phyloP scores from a whole-genome alignment of 2,113 vertebrate species.

The Nothocercus julius region DNA sequence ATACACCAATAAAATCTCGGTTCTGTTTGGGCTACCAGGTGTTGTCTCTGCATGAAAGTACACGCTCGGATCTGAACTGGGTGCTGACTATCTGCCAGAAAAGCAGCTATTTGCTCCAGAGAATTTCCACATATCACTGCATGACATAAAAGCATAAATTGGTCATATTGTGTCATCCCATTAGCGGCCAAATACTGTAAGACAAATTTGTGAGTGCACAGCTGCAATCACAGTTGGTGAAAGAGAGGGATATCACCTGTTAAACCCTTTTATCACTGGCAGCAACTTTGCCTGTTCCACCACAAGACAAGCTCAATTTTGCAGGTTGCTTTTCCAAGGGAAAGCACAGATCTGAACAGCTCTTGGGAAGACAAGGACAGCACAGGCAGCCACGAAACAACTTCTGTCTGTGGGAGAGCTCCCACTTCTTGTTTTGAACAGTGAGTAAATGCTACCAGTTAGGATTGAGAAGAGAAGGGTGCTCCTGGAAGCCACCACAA shows the following conservation, averaged over 20 bases:
- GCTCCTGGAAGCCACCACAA: constrained; percentile 38
- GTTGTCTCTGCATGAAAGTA: constrained; percentile 6
- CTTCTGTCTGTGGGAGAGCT: not conserved
- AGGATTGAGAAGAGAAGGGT: constrained; percentile 44
- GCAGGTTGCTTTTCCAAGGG: not conserved
- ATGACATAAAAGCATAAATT: not conserved
- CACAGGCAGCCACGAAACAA: constrained; percentile 9
- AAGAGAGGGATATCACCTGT: not conserved
- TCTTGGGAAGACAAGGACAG: not conserved
- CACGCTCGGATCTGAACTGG: constrained; percentile 59
- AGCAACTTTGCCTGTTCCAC: not conserved
- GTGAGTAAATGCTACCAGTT: not conserved
- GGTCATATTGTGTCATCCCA: not conserved
- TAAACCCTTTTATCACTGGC: not conserved
- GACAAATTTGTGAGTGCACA: not conserved
- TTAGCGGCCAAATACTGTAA: not conserved
- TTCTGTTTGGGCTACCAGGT: constrained; percentile 43
- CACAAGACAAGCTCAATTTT: not conserved
- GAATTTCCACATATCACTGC: not conserved
- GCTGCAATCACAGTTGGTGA: not conserved
- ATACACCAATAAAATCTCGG: constrained; percentile 49
- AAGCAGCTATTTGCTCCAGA: constrained; percentile 48
- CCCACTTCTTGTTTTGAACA: constrained; percentile 12
- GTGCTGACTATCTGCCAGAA: constrained; percentile 36
- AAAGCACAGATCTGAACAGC: not conserved